A percentile compares a stretch with the other conserved stretches of the same genome.
phyloP scores from a whole-genome alignment of 2,113 vertebrate species.

The Lipotes vexillifer region DNA sequence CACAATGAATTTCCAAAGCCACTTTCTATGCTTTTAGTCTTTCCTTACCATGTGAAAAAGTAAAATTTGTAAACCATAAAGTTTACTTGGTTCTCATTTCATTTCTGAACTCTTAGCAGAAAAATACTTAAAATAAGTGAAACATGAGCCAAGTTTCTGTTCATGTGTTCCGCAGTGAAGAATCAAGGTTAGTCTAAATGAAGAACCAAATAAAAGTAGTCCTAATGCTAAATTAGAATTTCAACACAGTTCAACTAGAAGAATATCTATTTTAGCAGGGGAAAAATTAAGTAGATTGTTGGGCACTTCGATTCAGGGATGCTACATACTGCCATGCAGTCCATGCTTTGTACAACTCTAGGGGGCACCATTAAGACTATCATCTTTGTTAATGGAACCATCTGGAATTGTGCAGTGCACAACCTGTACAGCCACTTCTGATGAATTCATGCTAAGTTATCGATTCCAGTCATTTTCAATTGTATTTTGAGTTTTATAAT shows the following conservation, averaged over 20 bases:
- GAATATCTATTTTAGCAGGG: not conserved
- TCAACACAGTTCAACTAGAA: not conserved
- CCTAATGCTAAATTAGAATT: not conserved
- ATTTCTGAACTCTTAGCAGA: constrained; percentile 2
- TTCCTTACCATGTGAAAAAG: not conserved
- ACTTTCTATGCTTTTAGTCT: not conserved
- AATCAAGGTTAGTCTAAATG: not conserved
- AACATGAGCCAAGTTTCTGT: constrained; percentile 1
- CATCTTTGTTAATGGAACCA: not conserved
- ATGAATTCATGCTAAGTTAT: not conserved
- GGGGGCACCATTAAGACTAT: fast-evolving
- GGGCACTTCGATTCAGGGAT: not conserved
- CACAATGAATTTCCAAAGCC: constrained; percentile 21
- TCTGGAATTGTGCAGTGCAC: not conserved
- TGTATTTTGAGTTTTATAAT: not conserved
- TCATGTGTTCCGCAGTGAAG: not conserved
- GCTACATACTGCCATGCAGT: not conserved
- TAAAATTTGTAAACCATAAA: not conserved
- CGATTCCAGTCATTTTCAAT: not conserved
- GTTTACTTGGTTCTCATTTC: constrained; percentile 3
- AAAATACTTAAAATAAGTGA: constrained; percentile 14
- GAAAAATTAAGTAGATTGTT: not conserved
- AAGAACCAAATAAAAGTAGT: constrained; percentile 11
- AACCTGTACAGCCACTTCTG: not conserved
- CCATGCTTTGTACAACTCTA: not conserved